Evolutionary conservation across 1,140 invertebrate genomes (phyloP).

Genomic region (Papilio polyxenes): DNA sequence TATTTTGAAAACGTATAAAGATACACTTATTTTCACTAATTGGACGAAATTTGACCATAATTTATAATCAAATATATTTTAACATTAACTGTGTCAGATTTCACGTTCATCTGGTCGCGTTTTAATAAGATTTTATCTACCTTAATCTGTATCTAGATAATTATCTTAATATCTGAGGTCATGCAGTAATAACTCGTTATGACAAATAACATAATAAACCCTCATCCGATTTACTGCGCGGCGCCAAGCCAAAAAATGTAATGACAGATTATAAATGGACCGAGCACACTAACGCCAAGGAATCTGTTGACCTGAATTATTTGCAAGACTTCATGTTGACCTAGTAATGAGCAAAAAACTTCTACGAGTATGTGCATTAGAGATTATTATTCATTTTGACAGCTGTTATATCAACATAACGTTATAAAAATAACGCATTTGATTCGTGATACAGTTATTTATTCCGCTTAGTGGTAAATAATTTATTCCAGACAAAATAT

Average conservation of each 20-base stretch:
- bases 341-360: not conserved
- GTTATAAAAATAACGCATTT: not conserved
- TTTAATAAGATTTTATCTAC: too few species aligned
- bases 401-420: not conserved
- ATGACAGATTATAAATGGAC: constrained; percentile 30
- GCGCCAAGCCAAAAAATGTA: constrained; percentile 28
- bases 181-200: constrained; percentile 3
- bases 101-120: too few species aligned
- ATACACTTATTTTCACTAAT: too few species aligned
- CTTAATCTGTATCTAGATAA: not conserved
- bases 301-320: constrained; percentile 29
- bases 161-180: not conserved
- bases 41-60: too few species aligned
- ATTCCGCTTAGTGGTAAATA: not conserved
- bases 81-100: too few species aligned
- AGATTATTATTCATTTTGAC: constrained; percentile 24
- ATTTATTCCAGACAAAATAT: not conserved
- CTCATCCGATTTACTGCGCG: not conserved
- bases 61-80: too few species aligned
- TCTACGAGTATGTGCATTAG: not conserved
- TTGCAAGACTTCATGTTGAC: constrained; percentile 32
- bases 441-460: not conserved
- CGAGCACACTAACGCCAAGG: constrained; percentile 21
- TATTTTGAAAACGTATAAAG: too few species aligned
- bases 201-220: constrained; percentile 4